Base-by-base conservation (phyloP, 2,113 vertebrate species). In the Antennarius striatus region DNA sequence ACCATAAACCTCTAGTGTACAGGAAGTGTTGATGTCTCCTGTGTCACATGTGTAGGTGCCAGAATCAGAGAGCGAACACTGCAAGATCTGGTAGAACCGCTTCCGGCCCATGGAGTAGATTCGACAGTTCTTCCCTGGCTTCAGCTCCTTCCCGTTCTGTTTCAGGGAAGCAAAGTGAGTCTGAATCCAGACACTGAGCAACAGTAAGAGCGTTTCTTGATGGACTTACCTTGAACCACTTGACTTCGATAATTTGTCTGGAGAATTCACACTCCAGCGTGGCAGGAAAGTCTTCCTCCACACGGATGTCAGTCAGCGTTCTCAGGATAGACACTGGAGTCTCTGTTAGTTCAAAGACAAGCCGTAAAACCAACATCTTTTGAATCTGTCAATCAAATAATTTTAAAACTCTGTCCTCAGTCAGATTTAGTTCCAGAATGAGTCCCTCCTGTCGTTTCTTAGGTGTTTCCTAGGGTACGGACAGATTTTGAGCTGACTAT, bases 221-320 rank as follows among this genome's bases (percentile, higher is more conserved):
- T n/a, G 7, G 1, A 30, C 65, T 91, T 85, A 98, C 96, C 96
- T 98, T 98, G 67, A 93, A 75, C 96, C 97, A 98, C 62, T 77
- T 94, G 82, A 96, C 93, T 3, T 95, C 93, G 1, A 89, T 88
- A 0, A 92, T 91, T 66, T 94, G 89, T 65, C 94, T 93, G 73
- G 96, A 98, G 81, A 98, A 89, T 88, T 98, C 93, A 0, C 95
- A 97, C 76, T 99, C 95, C 0, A 98, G 90, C 17, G 89, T 94
- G 56, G 91, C 93, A 0, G 91, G 81, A 12, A 92, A 90, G 0
- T 90, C 94, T 79, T 98, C 96, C 0, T 91, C 94, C 56, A 96
- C 89, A 1, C 92, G 91, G 14, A 94, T 58, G 58, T 98, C 95
- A 15, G 56, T 85, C 0, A 93, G 93, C 1, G 82, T 84, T 84